Percentiles rank a stretch among this genome's conserved stretches.
Evolutionary conservation across 2,888 invertebrate genomes (phyloP).

Genomic region (Dorcus hopei): DNA sequence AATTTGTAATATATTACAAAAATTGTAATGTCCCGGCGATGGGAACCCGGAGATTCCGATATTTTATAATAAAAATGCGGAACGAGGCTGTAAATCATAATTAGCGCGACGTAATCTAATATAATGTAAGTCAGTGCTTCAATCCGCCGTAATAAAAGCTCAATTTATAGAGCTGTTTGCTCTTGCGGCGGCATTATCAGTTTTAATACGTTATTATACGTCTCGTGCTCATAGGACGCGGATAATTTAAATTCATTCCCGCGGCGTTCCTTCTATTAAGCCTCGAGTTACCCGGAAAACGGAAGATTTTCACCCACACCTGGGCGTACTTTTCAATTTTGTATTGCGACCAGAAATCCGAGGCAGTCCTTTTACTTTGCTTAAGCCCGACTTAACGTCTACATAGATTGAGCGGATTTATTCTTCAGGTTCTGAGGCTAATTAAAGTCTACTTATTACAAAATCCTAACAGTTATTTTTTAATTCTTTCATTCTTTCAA

Average conservation of each 20-base stretch:
- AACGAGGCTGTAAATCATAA: conserved; percentile 13
- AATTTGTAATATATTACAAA: too few relatives aligned
- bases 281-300: too few relatives aligned
- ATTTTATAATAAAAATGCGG: conserved; percentile 8
- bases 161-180: conserved; percentile 33
- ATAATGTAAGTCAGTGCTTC: conserved; percentile 13
- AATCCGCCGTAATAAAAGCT: conserved; percentile 29
- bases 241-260: conserved; percentile 33
- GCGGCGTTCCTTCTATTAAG: not conserved
- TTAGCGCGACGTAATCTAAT: conserved; percentile 11
- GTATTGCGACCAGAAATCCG: too few relatives aligned
- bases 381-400: too few relatives aligned
- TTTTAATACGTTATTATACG: conserved; percentile 34
- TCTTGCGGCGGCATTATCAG: conserved; percentile 30
- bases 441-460: too few relatives aligned
- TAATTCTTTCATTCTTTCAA: too few relatives aligned
- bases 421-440: too few relatives aligned
- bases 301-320: too few relatives aligned
- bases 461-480: too few relatives aligned
- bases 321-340: too few relatives aligned
- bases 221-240: conserved; percentile 23
- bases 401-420: too few relatives aligned
- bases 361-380: too few relatives aligned
- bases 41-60: not conserved
- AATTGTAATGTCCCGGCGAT: not conserved